These are phyloP conservation scores for Amblyornis subalaris DNA, from an alignment of 2,113 vertebrate genomes.

Conservation along the genomic window DNA sequence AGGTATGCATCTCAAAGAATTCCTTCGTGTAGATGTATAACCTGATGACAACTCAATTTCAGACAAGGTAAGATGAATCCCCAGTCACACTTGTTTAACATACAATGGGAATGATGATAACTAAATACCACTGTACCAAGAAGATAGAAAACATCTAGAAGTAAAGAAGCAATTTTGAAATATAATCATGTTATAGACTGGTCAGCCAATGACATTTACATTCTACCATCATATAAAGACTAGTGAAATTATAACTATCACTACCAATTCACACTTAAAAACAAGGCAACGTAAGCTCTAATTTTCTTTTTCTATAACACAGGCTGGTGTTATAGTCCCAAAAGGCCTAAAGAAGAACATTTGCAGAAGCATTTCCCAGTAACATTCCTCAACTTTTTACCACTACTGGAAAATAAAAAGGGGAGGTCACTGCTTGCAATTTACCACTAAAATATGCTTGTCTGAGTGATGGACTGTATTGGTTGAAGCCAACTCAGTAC, in stretches of 20 bases:
- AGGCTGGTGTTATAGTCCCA: background rate
- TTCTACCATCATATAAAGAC: background rate
- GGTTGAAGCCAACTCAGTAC: background rate
- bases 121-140: background rate
- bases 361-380: background rate
- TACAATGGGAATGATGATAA: background rate
- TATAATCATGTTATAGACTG: background rate
- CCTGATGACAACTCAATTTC: background rate
- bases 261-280: conserved; percentile 8
- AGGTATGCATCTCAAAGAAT: background rate
- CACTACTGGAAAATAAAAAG: background rate
- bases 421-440: background rate
- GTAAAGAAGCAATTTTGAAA: background rate
- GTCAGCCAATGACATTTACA: background rate
- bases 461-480: background rate
- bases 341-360: background rate
- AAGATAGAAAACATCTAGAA: background rate
- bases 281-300: background rate
- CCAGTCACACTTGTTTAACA: background rate
- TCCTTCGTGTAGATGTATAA: background rate
- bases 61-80: background rate
- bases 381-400: background rate
- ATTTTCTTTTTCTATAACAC: background rate
- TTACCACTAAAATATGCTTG: background rate
- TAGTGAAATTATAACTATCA: background rate